These are phyloP conservation scores for Tiliacea citrago DNA, from an alignment of 2,888 invertebrate genomes.

Conservation along the genomic window DNA sequence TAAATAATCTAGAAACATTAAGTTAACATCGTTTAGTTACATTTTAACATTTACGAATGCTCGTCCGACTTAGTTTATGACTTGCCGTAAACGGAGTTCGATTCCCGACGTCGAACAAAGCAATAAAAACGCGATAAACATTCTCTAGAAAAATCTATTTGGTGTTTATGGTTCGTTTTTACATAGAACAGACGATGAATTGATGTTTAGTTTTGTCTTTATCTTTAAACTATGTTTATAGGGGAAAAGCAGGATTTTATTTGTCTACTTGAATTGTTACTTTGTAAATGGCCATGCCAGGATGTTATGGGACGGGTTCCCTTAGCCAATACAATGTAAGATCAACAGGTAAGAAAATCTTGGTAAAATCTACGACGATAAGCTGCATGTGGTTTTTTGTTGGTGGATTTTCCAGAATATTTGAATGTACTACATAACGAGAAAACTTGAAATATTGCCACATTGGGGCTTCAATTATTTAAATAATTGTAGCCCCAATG, in stretches of 20 bases:
- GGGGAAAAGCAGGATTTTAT: neutral
- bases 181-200: conserved; percentile 64
- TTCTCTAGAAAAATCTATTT: conserved; percentile 76
- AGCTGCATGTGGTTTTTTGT: no score
- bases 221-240: conserved; percentile 27
- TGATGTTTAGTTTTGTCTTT: conserved; percentile 39
- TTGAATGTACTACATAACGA: no score
- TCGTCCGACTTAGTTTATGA: conserved; percentile 80
- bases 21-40: conserved; percentile 73
- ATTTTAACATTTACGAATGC: conserved; percentile 78
- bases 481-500: no score
- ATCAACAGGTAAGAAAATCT: no score
- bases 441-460: no score
- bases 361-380: no score
- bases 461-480: no score
- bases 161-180: conserved; percentile 74
- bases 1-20: conserved; percentile 67
- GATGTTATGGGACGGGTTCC: neutral
- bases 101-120: conserved; percentile 79
- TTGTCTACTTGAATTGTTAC: neutral
- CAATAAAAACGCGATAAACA: conserved; percentile 81
- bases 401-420: no score
- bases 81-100: conserved; percentile 81
- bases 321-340: no score
- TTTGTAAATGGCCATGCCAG: neutral